Base-by-base conservation (phyloP, 2,113 vertebrate genomes). In the Isichthys henryi region DNA sequence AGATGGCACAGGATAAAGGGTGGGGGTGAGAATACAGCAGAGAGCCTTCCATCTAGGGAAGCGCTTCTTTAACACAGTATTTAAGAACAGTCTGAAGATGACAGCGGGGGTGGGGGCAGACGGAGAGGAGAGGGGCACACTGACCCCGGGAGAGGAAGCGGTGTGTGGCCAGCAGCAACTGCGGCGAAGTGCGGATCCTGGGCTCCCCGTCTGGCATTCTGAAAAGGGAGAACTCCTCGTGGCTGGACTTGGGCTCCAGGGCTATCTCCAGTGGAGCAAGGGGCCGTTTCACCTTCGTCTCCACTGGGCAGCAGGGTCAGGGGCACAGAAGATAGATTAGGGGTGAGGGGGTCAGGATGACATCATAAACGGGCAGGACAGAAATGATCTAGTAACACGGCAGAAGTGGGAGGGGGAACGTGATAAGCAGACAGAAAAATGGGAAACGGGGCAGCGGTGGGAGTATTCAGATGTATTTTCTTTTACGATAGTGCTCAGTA, bases 121-220 rank as follows among this genome's bases (percentile, higher is more conserved):
- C 23, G 5, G 6, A 39, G 39, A 23, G 39, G 74, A 23, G 31
- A 13, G 46, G 23, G 52, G 0, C 19, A 3, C 21, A 43, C 58
- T 2, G 45, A 97, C 97, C 97, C 97, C 96, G 96, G 91, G 97
- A 97, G 46, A 98, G 95, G 94, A 98, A 98, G 92, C 97, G 97
- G 90, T 98, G 97, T 0, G 97, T 98, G 8, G 97, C 97, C 89
- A 98, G 94, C 92, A 98, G 95, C 35, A 98, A 96, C 89, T 98
- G 97, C 0, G 97, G 97, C 0, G 97, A 98, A 3, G 97, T 97
- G 58, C 96, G 96, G 88, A 97, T 96, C 94, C 97, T 98, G 45
- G 92, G 91, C 62, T 97, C 97, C 13, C 95, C 95, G 0, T 97
- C 97, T 0, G 96, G 94, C 45, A 94, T 93, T 91, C 95, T 98